Conservation (phyloP, 2,113 vertebrate genomes). For the Apaloderma vittatum region DNA sequence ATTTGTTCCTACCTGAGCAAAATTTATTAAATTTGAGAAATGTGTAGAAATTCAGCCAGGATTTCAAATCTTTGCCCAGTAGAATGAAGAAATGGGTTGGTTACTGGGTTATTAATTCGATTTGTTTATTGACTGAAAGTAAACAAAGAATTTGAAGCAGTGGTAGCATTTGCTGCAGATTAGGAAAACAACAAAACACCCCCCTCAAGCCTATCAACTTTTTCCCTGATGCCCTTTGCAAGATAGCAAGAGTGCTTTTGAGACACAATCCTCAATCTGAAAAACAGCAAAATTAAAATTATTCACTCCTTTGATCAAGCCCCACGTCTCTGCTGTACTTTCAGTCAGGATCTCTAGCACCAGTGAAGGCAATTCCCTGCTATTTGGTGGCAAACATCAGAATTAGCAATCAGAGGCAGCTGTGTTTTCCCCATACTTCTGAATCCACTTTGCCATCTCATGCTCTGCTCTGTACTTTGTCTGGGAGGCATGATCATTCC, state of each 20-base stretch:
- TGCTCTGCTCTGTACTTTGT: not conserved
- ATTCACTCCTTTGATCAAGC: not conserved
- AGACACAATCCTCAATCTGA: not conserved
- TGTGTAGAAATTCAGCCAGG: not conserved
- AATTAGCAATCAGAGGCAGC: not conserved
- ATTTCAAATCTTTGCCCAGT: not conserved
- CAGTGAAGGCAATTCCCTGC: not conserved
- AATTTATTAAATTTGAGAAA: not conserved
- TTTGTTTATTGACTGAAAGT: not conserved
- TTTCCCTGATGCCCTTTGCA: not conserved
- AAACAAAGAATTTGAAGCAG: not conserved
- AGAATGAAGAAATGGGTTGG: not conserved
- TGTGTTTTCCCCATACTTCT: not conserved
- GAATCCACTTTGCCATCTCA: not conserved
- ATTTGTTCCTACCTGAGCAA: not conserved
- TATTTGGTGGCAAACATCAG: not conserved
- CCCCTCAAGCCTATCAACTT: not conserved
- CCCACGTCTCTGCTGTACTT: not conserved
- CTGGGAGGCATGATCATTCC: not conserved
- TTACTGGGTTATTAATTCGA: not conserved
- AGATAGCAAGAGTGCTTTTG: not conserved
- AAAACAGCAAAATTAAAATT: not conserved
- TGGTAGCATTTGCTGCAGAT: not conserved
- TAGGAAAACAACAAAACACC: not conserved
- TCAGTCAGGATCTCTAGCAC: not conserved